A percentile compares a stretch with the other conserved stretches of the same genome.
Conservation (phyloP, 2,888 invertebrate species). For the Ernsta delagoae region DNA sequence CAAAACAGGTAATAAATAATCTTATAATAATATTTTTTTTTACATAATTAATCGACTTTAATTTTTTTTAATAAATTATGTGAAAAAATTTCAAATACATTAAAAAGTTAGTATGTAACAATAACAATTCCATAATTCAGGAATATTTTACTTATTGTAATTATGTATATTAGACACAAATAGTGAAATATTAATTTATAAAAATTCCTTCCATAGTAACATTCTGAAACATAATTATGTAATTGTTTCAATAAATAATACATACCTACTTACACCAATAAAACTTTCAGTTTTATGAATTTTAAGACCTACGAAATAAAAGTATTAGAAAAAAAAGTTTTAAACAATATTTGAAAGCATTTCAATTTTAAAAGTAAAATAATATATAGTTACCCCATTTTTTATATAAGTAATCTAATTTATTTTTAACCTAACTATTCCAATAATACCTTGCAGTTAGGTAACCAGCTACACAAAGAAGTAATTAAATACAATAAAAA, state of each 20-base stretch:
- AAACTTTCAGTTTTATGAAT: no score
- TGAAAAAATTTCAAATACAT: background rate
- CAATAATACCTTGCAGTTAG: no score
- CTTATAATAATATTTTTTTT: background rate
- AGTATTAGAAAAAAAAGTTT: no score
- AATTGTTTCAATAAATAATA: background rate
- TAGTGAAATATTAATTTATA: background rate
- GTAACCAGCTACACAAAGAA: no score
- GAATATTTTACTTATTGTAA: background rate
- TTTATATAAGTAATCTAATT: no score
- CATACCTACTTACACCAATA: background rate
- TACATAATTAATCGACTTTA: background rate
- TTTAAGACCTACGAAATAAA: no score
- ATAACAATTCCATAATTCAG: slow-evolving; percentile 9
- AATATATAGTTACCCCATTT: no score
- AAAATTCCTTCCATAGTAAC: background rate
- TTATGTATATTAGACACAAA: background rate
- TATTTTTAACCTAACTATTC: no score
- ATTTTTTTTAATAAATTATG: background rate
- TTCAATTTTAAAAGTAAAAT: no score
- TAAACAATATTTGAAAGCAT: no score
- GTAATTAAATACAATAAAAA: no score
- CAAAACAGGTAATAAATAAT: background rate
- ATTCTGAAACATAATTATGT: background rate
- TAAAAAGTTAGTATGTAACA: background rate